Evolutionary conservation across 2,888 invertebrate species (phyloP).

Genomic region (Lycia hirtaria): DNA sequence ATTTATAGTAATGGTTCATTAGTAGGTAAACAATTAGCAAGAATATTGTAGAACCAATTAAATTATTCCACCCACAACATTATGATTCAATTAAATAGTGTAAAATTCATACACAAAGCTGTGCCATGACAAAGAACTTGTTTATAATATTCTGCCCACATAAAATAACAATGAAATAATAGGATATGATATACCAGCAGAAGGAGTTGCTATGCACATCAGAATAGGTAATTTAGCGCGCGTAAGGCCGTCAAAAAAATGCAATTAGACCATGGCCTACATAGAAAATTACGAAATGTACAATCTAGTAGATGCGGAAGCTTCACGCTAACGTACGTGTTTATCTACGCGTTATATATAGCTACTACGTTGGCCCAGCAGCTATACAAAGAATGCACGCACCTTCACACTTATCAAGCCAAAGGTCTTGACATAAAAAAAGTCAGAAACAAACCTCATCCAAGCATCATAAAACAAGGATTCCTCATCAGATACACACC

Average conservation of each 20-base stretch:
- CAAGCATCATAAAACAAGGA: constrained; percentile 27
- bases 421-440: constrained; percentile 47
- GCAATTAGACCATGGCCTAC: constrained; percentile 83
- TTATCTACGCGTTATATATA: constrained; percentile 79
- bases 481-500: constrained; percentile 55
- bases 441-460: constrained; percentile 22
- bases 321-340: constrained; percentile 63
- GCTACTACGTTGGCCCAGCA: constrained; percentile 68
- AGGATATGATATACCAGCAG: constrained; percentile 3
- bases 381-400: constrained; percentile 74
- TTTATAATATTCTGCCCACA: constrained; percentile 20
- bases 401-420: constrained; percentile 46
- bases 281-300: constrained; percentile 80
- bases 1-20: background rate
- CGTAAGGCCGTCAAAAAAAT: constrained; percentile 67
- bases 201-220: constrained; percentile 22
- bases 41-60: background rate
- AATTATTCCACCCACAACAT: background rate
- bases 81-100: background rate
- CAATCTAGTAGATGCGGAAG: constrained; percentile 75
- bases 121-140: constrained; percentile 20
- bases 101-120: background rate
- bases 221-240: constrained; percentile 30
- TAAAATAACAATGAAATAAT: constrained; percentile 20
- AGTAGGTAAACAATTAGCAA: background rate